Evolutionary conservation across 1,140 invertebrate species (phyloP).

Genomic region (Nymphalis io): DNA sequence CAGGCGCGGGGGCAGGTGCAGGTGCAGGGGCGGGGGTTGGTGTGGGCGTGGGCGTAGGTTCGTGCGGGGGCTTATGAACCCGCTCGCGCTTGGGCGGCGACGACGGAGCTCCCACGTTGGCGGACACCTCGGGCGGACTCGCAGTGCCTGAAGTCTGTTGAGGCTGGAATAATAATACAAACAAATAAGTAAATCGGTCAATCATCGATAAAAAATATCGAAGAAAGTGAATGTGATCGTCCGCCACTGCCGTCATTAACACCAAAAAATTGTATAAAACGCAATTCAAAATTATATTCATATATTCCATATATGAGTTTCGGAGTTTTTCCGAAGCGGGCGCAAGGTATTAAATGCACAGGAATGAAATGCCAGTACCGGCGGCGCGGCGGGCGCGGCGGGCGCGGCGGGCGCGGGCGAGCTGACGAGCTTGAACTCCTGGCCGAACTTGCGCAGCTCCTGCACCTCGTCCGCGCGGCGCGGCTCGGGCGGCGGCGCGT

Average conservation of each 20-base stretch:
- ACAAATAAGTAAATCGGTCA: too few relatives aligned
- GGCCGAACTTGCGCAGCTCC: constrained; percentile 80
- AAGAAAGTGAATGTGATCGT: too few relatives aligned
- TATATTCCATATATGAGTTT: too few relatives aligned
- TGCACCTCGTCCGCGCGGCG: constrained; percentile 70
- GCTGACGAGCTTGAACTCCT: constrained; percentile 80
- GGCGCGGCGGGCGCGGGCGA: constrained; percentile 44
- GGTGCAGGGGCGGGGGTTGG: constrained; percentile 32
- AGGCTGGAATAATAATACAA: constrained; percentile 22
- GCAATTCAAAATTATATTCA: too few relatives aligned
- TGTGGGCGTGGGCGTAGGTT: constrained; percentile 35
- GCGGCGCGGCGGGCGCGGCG: constrained; percentile 39
- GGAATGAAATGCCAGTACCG: too few relatives aligned
- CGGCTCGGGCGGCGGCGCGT: constrained; percentile 51
- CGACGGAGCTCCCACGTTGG: constrained; percentile 58
- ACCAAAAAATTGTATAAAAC: too few relatives aligned
- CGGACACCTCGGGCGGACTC: constrained; percentile 67
- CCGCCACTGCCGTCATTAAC: too few relatives aligned
- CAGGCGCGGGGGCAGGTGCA: constrained; percentile 39
- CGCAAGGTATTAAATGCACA: too few relatives aligned
- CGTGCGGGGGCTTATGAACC: constrained; percentile 41
- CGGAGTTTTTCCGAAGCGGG: too few relatives aligned
- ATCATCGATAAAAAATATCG: too few relatives aligned
- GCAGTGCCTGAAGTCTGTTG: constrained; percentile 44
- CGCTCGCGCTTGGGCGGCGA: constrained; percentile 57